phyloP scores from a whole-genome alignment of 2,797 vertebrate species.

The Platyrinchus mystaceus region DNA sequence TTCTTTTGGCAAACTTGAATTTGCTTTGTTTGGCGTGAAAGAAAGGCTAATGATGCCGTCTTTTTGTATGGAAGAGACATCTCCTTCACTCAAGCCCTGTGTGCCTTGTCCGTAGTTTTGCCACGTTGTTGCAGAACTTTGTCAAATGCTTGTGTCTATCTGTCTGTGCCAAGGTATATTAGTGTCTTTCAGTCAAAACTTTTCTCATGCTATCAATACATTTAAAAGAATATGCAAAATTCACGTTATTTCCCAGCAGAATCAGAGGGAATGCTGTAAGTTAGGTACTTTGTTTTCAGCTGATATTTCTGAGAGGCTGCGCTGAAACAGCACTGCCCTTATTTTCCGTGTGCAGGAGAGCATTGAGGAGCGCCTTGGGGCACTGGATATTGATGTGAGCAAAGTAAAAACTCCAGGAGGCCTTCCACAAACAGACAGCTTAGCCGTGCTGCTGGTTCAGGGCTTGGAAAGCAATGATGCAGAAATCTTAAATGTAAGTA shows the following conservation, averaged over 20 bases:
- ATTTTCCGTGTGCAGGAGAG: conserved; percentile 78
- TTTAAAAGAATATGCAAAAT: background rate
- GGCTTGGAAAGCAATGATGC: conserved; percentile 93
- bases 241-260: background rate
- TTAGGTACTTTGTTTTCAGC: background rate
- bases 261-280: background rate
- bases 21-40: background rate
- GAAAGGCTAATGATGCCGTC: background rate
- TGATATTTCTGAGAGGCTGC: background rate
- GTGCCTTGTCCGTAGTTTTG: background rate
- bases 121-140: background rate
- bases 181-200: background rate
- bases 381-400: conserved; percentile 83
- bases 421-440: conserved; percentile 88
- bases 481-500: conserved; percentile 90
- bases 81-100: background rate
- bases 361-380: conserved; percentile 90
- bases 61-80: background rate
- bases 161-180: background rate
- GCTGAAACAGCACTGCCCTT: background rate
- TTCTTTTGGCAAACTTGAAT: background rate
- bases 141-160: background rate
- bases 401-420: conserved; percentile 77
- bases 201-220: background rate
- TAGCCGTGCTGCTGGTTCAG: conserved; percentile 89